Conservation (phyloP, 1,140 invertebrate genomes). For the Drosophila varians region DNA sequence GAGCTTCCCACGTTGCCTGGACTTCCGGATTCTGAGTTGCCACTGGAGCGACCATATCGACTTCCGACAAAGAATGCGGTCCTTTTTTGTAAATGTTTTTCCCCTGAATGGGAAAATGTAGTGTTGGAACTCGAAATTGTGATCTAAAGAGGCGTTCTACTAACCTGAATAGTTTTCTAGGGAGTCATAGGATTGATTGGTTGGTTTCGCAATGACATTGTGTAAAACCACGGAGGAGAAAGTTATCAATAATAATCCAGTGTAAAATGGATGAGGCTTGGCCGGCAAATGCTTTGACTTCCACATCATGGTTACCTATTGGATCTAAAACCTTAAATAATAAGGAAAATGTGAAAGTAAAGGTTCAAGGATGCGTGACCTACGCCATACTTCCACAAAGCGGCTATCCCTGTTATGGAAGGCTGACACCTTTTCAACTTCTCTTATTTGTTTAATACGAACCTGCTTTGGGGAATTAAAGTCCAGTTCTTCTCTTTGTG, state of each 20-base stretch:
- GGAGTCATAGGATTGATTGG: constrained; percentile 29
- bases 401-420: not conserved
- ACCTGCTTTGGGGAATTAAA: not conserved
- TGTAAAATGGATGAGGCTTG: constrained; percentile 30
- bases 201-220: constrained; percentile 18
- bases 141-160: no score
- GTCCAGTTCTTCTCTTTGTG: not conserved
- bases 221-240: constrained; percentile 43
- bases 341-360: no score
- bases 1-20: constrained; percentile 36
- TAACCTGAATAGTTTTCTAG: constrained; percentile 52
- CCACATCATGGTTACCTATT: constrained; percentile 33
- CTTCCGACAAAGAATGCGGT: constrained; percentile 81
- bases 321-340: not conserved
- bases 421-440: not conserved
- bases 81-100: constrained; percentile 54
- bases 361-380: not conserved
- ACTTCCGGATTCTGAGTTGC: constrained; percentile 16
- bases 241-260: constrained; percentile 50
- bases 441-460: not conserved
- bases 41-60: constrained; percentile 76
- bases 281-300: constrained; percentile 8
- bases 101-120: constrained; percentile 28
- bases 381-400: not conserved
- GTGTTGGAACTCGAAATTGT: no score